Evolutionary conservation across 2,888 invertebrate genomes (phyloP), one percentile per base, ranked within the genome.

Genomic region (Sesia bembeciformis): DNA sequence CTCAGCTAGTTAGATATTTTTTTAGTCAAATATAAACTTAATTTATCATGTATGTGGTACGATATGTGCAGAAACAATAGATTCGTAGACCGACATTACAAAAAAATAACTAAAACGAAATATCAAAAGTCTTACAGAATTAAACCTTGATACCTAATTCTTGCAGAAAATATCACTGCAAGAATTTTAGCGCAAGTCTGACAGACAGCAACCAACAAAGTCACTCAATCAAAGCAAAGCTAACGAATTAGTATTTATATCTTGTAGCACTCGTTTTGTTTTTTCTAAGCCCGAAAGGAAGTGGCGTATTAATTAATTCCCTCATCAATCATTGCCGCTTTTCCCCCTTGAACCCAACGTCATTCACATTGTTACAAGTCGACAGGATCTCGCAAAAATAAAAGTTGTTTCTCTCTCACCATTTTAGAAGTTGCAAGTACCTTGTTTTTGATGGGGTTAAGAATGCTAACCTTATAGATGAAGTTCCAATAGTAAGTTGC

Each of bases 301-400:
- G 76, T 81, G 79, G 77, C 73, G 76, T 79, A 82, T 80, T 82
- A 82, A 83, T 81, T 82, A 82, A 76, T 80, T 74, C 71, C 74
- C 73, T 79, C 82, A 82, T 83, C 80, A 83, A 83, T 83, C 82
- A 82, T 80, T 75, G 72, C 76, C 70, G 70, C 70, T 68, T 73
- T 79, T 72, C 74, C 75, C 67, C 70, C 52, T 52, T 70, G 74
- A 74, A 74, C 72, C 70, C 73, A 63, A 72, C 79, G 82, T 81
- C 82, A 78, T 70, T 74, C 74, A 72, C 81, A 81, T 77, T 78
- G 80, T 79, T 73, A 71, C 68, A 71, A 78, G 68, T 71, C 70
- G 71, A 52, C 51, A 51, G 53, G 54, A n/a, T 56, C 56, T 58
- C 56, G 54, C 51, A 51, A 51, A 58, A 56, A 58, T 54, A 56